Conservation (phyloP, 2,888 invertebrate genomes). For the Trachelus iudaicus region DNA sequence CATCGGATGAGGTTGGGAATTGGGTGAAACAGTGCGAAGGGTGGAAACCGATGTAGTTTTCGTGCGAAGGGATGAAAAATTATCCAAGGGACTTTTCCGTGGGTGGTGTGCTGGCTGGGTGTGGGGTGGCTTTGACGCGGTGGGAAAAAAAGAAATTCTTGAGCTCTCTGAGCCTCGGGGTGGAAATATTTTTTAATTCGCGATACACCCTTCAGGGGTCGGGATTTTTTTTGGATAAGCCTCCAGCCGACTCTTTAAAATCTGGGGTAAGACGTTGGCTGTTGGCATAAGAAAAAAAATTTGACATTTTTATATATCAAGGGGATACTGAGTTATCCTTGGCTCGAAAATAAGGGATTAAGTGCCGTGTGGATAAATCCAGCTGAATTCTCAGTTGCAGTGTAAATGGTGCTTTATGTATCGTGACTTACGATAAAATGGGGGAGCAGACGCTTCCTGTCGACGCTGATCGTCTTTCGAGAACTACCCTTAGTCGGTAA, state of each 20-base stretch:
- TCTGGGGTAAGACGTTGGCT: background rate
- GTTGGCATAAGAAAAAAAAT: background rate
- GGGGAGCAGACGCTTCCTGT: background rate
- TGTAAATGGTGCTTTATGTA: background rate
- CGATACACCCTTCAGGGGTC: background rate
- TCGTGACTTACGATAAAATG: background rate
- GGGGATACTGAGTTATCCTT: background rate
- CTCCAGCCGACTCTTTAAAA: background rate
- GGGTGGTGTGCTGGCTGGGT: background rate
- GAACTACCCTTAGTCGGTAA: background rate
- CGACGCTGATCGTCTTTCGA: slow-evolving; percentile 1
- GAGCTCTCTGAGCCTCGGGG: background rate
- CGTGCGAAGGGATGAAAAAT: background rate
- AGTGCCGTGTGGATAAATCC: background rate
- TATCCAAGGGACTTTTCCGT: background rate
- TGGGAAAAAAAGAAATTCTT: background rate
- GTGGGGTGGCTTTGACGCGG: background rate
- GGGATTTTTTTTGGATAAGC: too few species aligned
- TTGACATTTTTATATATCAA: background rate
- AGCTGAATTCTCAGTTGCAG: background rate
- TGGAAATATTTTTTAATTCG: background rate
- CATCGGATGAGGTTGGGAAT: background rate
- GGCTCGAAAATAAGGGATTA: background rate
- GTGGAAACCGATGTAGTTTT: background rate
- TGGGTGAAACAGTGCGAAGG: background rate